Evolutionary conservation across 2,113 vertebrate genomes (phyloP), one percentile per base, ranked within the genome.

Genomic region (Paramisgurnus dabryanus): DNA sequence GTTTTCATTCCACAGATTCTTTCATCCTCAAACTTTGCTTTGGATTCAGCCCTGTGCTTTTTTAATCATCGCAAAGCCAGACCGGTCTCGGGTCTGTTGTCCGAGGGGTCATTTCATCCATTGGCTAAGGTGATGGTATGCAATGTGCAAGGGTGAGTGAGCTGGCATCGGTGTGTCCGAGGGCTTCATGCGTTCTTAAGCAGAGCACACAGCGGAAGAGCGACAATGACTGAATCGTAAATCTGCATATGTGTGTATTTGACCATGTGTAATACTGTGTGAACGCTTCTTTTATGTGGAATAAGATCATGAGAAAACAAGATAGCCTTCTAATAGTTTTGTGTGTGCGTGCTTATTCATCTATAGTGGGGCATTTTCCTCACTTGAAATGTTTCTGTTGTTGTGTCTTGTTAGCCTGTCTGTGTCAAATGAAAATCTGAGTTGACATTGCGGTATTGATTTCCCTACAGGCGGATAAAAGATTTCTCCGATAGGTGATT

Each of bases 401-500:
- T 45, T 55, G 61, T 68, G 75, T 47, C 73, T 78, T 78, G 74
- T 84, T 78, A 81, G 81, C 60, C 57, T 68, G 66, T 79, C 49
- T 69, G 70, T 64, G 78, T 71, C 66, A 80, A 84, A 79, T 45
- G 17, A 76, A 83, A 81, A 82, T 78, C 72, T 2, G 4, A 83
- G 74, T 68, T 64, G 78, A 83, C 75, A 80, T 78, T 80, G 70
- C 45, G 18, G 15, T 83, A 84, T 84, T 74, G 83, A 86, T 86
- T 86, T 83, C 73, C 66, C 83, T 78, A 71, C 50, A 75, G 73
- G 74, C 43, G 79, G 78, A 80, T 86, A 80, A 82, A 84, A 60
- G 60, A 84, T 72, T 85, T 80, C 67, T 74, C 78, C 6, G 12
- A 73, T 69, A 80, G 78, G 40, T 73, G 73, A 80, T 70, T 67